Evolutionary conservation across 37 sponge, comb jelly and placozoan genomes (phyloP).

Genomic region (Hexactinellida sp.): DNA sequence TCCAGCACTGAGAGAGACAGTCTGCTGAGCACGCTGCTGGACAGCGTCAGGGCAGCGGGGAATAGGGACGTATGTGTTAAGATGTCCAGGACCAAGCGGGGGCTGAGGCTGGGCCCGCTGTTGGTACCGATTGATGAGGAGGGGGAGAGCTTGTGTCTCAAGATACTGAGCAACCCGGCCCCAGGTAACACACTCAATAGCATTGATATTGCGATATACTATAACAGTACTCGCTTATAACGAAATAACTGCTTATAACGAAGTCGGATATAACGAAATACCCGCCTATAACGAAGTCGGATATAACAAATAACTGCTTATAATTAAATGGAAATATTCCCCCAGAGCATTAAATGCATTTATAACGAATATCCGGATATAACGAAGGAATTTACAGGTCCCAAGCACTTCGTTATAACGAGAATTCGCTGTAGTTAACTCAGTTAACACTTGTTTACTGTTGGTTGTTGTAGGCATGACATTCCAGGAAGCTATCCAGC

Average conservation of each 20-base stretch:
- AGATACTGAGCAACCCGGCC: slow-evolving; percentile 43
- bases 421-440: background rate
- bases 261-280: too few relatives aligned
- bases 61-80: slow-evolving; percentile 94
- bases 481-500: slow-evolving; percentile 55
- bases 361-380: too few relatives aligned
- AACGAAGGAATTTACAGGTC: too few relatives aligned
- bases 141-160: slow-evolving; percentile 85
- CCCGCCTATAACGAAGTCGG: too few relatives aligned
- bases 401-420: background rate
- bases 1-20: slow-evolving; percentile 85
- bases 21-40: slow-evolving; percentile 86
- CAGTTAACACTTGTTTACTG: background rate
- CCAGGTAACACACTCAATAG: too few relatives aligned
- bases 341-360: too few relatives aligned
- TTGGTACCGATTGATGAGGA: slow-evolving; percentile 79
- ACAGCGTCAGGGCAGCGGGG: slow-evolving; percentile 90
- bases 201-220: too few relatives aligned
- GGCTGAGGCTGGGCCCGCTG: slow-evolving; percentile 76
- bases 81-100: slow-evolving; percentile 64
- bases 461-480: slow-evolving; percentile 21
- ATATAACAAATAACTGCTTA: too few relatives aligned
- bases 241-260: too few relatives aligned
- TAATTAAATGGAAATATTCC: too few relatives aligned
- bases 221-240: too few relatives aligned